Evolutionary conservation across 2,113 vertebrate genomes (phyloP), one percentile per base, ranked within the genome.

Genomic region (Mustela lutreola): DNA sequence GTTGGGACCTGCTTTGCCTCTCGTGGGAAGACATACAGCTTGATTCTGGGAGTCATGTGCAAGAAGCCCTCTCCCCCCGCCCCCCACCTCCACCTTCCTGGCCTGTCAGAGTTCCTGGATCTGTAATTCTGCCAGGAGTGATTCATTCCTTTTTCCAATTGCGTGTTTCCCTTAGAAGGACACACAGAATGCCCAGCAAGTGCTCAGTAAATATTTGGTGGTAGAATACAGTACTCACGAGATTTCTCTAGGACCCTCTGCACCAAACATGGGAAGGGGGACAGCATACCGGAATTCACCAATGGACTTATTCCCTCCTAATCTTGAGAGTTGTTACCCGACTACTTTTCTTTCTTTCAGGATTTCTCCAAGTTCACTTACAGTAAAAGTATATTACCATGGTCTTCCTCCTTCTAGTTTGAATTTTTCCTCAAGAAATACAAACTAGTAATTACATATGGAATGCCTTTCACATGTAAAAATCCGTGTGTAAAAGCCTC

Each of bases 381-480:
- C 16, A 67, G 48, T 75, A 75, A 93, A 92, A 62, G 60, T 75
- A 2, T 62, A 36, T 92, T 83, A 36, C 26, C 28, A 24, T 79
- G 4, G 63, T 65, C 21, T 93, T 11, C 22, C 26, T 86, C 33
- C 28, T 92, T 82, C 28, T 71, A 78, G 12, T 73, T 78, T 86
- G 36, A 79, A n/a, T 75, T 60, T 67, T 81, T 86, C 88, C 84
- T 86, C 42, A 96, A 76, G 79, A 89, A 94, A 48, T 71, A 71
- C 31, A 82, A 58, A 95, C 89, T 12, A 63, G 0, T 86, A 53
- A 48, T 78, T 76, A 73, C 36, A 56, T 67, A 76, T 48, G 31
- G 5, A 85, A 3, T 93, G 63, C 12, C 86, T 83, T 79, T 62
- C 93, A 11, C 42, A 19, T 50, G 16, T 63, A 78, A 82, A 97